These are phyloP conservation scores for Dicerorhinus sumatrensis DNA, from an alignment of 2,113 vertebrate genomes.

Conservation along the genomic window DNA sequence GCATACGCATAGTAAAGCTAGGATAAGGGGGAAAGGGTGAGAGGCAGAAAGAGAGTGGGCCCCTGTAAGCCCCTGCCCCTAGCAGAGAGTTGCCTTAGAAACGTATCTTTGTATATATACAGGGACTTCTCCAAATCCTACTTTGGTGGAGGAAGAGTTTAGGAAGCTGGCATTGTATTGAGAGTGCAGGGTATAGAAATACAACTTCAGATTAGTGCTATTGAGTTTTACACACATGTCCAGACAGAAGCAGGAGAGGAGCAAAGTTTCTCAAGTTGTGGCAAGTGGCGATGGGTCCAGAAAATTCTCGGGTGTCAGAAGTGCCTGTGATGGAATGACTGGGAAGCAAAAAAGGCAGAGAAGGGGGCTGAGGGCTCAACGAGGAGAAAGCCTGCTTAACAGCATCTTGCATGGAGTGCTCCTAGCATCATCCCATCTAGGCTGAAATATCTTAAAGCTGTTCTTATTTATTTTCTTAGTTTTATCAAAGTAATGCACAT, in stretches of 20 bases:
- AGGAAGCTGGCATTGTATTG: background rate
- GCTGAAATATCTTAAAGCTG: background rate
- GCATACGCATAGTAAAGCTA: rapidly evolving
- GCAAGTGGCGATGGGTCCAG: rapidly evolving
- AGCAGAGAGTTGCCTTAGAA: background rate
- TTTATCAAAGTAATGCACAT: background rate
- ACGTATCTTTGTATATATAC: background rate
- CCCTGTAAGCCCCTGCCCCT: background rate
- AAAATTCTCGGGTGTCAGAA: background rate
- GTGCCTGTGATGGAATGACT: rapidly evolving
- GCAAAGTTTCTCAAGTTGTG: background rate
- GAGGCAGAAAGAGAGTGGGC: too few species aligned
- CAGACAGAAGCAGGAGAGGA: too few species aligned
- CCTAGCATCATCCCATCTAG: rapidly evolving
- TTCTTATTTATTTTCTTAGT: background rate
- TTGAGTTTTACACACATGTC: too few species aligned
- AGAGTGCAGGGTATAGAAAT: background rate
- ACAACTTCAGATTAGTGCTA: rapidly evolving
- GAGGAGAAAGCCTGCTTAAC: background rate
- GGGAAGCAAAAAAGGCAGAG: background rate
- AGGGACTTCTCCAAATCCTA: too few species aligned
- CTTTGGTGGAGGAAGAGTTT: too few species aligned
- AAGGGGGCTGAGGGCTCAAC: rapidly evolving
- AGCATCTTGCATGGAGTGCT: rapidly evolving
- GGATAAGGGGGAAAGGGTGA: rapidly evolving